These are phyloP conservation scores for Epirrhoe alternata DNA, from an alignment of 2,888 invertebrate genomes.

Conservation along the genomic window DNA sequence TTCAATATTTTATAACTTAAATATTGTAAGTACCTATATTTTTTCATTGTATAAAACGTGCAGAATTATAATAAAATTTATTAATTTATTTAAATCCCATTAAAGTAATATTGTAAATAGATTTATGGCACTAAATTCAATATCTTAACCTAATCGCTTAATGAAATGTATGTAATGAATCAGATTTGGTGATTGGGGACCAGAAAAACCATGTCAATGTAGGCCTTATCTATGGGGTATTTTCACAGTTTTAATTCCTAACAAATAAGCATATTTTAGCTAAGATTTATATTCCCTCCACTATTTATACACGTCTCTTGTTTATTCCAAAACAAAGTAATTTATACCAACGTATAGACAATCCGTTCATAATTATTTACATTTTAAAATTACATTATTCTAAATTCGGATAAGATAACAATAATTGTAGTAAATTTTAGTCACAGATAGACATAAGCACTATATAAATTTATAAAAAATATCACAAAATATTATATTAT, in stretches of 20 bases:
- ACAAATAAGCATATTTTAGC: conserved; percentile 21
- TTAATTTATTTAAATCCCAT: neutral
- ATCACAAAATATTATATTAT: neutral
- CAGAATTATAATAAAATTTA: no score
- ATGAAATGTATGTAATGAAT: conserved; percentile 44
- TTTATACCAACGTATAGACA: neutral
- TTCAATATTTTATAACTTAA: neutral
- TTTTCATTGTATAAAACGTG: no score
- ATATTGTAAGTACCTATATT: neutral
- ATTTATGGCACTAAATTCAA: conserved; percentile 19
- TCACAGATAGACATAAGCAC: neutral
- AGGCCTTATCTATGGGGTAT: conserved; percentile 60
- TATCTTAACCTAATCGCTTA: conserved; percentile 11
- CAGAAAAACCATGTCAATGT: conserved; percentile 63
- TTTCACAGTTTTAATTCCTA: conserved; percentile 35
- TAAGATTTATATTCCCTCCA: conserved; percentile 43
- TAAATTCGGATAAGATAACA: neutral
- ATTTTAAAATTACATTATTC: neutral
- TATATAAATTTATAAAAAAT: neutral
- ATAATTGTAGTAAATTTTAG: neutral
- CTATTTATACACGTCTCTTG: conserved; percentile 63
- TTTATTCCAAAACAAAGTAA: conserved; percentile 2
- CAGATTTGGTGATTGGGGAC: conserved; percentile 74
- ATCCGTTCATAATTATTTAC: neutral
- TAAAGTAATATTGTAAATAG: conserved; percentile 14